Conservation (phyloP, 2,797 vertebrate species). For the Nasua narica region DNA sequence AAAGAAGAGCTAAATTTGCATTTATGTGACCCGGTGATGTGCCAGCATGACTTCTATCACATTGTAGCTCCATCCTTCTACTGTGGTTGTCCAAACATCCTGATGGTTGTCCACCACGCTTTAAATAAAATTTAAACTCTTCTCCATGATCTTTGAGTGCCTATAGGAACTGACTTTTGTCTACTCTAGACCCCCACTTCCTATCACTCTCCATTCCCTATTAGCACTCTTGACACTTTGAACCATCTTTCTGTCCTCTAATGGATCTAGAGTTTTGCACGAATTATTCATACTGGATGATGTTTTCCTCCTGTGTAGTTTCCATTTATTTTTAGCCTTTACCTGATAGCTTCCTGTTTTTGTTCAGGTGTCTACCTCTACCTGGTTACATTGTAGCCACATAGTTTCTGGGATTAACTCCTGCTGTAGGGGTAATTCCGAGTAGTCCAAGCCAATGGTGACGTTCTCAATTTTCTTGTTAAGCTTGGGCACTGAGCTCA, state of each 20-base stretch:
- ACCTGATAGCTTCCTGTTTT: not conserved
- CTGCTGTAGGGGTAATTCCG: not conserved
- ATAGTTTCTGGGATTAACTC: not conserved
- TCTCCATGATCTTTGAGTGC: not conserved
- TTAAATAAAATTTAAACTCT: not conserved
- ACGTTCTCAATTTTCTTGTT: no score
- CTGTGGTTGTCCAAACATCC: not conserved
- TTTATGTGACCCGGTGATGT: not conserved
- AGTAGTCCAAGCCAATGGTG: not conserved
- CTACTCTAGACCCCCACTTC: not conserved
- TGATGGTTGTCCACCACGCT: not conserved
- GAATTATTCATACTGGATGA: not conserved
- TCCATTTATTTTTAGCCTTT: not conserved
- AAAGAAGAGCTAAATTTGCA: not conserved
- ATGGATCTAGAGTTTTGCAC: not conserved
- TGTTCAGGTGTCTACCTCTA: not conserved
- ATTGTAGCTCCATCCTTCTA: not conserved
- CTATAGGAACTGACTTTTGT: not conserved
- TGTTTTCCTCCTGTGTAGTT: not conserved
- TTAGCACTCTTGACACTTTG: not conserved
- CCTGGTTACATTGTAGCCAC: not conserved
- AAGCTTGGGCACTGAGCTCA: no score
- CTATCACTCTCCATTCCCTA: not conserved
- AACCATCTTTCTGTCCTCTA: not conserved
- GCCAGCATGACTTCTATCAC: not conserved